phyloP scores from a whole-genome alignment of 2,888 invertebrate genomes.

The Lordiphosa fenestrarum region DNA sequence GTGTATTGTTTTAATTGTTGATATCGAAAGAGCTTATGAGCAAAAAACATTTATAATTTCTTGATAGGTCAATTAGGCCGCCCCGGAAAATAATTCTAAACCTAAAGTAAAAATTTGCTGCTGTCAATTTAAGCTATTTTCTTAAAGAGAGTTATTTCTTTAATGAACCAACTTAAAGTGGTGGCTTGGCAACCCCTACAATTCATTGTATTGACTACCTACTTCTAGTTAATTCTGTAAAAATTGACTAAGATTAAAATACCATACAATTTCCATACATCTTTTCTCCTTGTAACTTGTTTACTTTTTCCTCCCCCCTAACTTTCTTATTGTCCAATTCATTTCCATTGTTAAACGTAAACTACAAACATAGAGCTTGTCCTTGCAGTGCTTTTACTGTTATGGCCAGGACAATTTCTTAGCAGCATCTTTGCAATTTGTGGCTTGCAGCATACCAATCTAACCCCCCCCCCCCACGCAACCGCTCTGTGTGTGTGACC shows the following conservation, averaged over 20 bases:
- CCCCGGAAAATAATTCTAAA: too few species aligned
- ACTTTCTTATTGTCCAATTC: constrained; percentile 34
- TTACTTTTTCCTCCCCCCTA: not conserved
- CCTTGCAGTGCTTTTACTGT: constrained; percentile 15
- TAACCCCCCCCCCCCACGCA: not conserved
- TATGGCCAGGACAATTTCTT: constrained; percentile 42
- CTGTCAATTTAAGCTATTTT: too few species aligned
- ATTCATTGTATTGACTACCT: too few species aligned
- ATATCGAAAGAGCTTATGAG: constrained; percentile 54
- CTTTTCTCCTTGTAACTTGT: constrained; percentile 4
- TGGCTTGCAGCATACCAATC: constrained; percentile 18
- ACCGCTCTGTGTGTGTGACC: constrained; percentile 4
- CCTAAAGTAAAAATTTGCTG: too few species aligned
- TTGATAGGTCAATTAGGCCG: too few species aligned
- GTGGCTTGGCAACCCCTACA: too few species aligned
- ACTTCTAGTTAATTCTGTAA: too few species aligned
- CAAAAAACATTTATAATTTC: too few species aligned
- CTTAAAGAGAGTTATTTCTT: too few species aligned
- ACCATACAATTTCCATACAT: not conserved
- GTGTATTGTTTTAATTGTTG: constrained; percentile 61
- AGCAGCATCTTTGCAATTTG: constrained; percentile 30
- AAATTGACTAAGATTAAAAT: constrained; percentile 3
- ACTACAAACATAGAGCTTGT: constrained; percentile 14
- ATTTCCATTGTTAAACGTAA: constrained; percentile 22
- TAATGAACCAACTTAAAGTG: too few species aligned